Conservation (phyloP, 2,888 invertebrate genomes). For the Anthrax anthrax region DNA sequence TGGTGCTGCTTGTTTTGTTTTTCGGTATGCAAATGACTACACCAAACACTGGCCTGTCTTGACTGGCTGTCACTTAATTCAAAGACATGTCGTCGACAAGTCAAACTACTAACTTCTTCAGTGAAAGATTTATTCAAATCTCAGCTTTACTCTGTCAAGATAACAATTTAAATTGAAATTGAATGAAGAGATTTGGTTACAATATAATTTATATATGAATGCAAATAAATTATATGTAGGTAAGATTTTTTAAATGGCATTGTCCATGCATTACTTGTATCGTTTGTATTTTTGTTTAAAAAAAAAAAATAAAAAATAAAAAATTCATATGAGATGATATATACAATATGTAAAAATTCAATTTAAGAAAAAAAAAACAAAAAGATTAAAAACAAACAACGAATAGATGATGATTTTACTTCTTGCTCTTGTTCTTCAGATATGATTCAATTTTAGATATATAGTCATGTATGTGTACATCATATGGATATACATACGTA, state of each 20-base stretch:
- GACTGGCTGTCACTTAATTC: constrained; percentile 7
- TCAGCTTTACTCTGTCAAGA: constrained; percentile 29
- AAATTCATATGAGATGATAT: too few relatives aligned
- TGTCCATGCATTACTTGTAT: constrained; percentile 9
- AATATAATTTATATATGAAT: constrained; percentile 33
- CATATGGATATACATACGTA: too few relatives aligned
- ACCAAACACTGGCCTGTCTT: constrained; percentile 5
- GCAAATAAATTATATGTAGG: constrained; percentile 26
- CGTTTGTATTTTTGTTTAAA: neutral
- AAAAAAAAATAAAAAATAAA: neutral
- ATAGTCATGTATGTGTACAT: too few relatives aligned
- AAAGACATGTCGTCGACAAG: constrained; percentile 11
- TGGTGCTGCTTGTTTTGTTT: neutral
- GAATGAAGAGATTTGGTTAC: constrained; percentile 35
- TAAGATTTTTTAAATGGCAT: constrained; percentile 7
- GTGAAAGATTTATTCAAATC: constrained; percentile 26
- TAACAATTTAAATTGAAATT: constrained; percentile 35
- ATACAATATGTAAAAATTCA: neutral
- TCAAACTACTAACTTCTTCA: constrained; percentile 9
- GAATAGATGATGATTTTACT: too few relatives aligned
- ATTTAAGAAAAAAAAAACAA: neutral
- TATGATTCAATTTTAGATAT: too few relatives aligned
- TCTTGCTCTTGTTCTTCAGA: too few relatives aligned
- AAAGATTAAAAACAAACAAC: too few relatives aligned
- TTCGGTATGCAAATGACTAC: constrained; percentile 8